Evolutionary conservation across 1,140 invertebrate species (phyloP).

Genomic region (Ladona fulva): DNA sequence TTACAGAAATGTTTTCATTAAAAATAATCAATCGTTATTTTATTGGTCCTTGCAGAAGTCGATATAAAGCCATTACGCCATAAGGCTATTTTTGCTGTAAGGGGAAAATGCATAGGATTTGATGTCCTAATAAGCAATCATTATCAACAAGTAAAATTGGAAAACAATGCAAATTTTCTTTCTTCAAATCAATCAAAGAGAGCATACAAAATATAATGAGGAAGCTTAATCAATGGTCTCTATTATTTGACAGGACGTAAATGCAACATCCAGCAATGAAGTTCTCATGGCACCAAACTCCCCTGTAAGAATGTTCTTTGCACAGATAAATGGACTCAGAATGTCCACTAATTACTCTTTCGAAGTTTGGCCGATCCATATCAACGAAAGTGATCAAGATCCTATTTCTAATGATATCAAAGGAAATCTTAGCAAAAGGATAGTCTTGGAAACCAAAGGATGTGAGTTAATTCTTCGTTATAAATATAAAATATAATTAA

Average conservation of each 20-base stretch:
- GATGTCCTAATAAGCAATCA: too few relatives aligned
- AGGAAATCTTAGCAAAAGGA: constrained; percentile 30
- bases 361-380: constrained; percentile 47
- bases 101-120: too few relatives aligned
- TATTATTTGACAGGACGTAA: constrained; percentile 36
- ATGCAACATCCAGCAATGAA: constrained; percentile 36
- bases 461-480: constrained; percentile 52
- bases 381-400: constrained; percentile 25
- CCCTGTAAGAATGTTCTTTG: constrained; percentile 36
- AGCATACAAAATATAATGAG: too few relatives aligned
- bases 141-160: too few relatives aligned
- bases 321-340: constrained; percentile 49
- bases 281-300: constrained; percentile 23
- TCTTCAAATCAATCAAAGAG: too few relatives aligned
- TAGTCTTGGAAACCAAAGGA: constrained; percentile 65
- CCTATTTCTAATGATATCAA: constrained; percentile 23
- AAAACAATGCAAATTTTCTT: too few relatives aligned
- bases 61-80: too few relatives aligned
- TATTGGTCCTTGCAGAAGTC: too few relatives aligned
- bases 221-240: background rate
- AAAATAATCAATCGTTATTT: too few relatives aligned
- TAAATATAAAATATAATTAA: too few relatives aligned
- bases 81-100: too few relatives aligned
- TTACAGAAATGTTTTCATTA: too few relatives aligned
- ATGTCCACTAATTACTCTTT: constrained; percentile 74